These are phyloP conservation scores for Arrhopalites spinosus DNA, from an alignment of 2,888 invertebrate species.

Conservation along the genomic window DNA sequence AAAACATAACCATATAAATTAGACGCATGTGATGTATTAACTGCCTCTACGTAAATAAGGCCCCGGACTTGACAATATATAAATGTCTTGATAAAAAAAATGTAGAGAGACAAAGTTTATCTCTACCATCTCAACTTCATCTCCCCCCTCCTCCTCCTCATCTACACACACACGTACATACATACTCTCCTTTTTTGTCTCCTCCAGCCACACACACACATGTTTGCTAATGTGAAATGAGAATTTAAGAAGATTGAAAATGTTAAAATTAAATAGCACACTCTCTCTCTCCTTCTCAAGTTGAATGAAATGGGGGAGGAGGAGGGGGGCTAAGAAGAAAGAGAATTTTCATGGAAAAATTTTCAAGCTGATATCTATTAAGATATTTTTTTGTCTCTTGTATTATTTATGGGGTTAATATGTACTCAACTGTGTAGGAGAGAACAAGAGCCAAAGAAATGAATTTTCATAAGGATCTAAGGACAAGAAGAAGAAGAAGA, in stretches of 20 bases:
- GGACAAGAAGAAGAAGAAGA: no score
- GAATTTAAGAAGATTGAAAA: slow-evolving; percentile 29
- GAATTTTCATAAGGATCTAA: background rate
- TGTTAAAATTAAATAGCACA: slow-evolving; percentile 7
- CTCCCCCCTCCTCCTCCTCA: no score
- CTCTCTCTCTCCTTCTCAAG: background rate
- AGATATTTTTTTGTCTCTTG: no score
- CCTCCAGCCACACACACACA: background rate
- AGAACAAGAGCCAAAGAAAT: background rate
- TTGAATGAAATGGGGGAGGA: background rate
- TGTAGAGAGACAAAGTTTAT: slow-evolving; percentile 15
- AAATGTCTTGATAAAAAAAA: slow-evolving; percentile 6
- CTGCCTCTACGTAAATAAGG: background rate
- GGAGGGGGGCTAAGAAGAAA: background rate
- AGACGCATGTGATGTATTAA: background rate
- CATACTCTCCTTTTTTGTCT: background rate
- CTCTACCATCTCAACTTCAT: slow-evolving; percentile 9
- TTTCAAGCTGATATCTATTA: background rate
- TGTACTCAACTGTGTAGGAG: background rate
- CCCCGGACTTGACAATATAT: slow-evolving; percentile 4
- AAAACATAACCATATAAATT: background rate
- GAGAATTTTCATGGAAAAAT: background rate
- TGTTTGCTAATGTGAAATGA: slow-evolving; percentile 9
- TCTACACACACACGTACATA: no score
- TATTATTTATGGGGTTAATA: no score